Evolutionary conservation across 2,888 invertebrate species (phyloP).

Genomic region (Zootermopsis nevadensis): DNA sequence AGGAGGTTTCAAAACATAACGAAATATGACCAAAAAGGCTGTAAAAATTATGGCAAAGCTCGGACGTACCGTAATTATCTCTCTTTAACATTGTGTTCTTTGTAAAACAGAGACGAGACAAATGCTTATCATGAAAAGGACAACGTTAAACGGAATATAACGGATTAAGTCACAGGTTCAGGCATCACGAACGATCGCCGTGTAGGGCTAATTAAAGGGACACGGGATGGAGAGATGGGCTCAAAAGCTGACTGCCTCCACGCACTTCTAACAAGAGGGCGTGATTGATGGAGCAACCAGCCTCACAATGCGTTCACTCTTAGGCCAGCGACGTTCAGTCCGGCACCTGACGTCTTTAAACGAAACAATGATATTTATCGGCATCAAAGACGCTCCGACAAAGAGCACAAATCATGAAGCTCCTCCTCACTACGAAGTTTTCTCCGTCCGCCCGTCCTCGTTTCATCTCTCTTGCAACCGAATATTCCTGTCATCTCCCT

Average conservation of each 20-base stretch:
- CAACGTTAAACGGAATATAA: background rate
- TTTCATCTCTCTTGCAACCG: too few species aligned
- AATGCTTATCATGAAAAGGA: background rate
- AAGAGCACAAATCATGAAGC: too few species aligned
- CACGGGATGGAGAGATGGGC: background rate
- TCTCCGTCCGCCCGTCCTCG: too few species aligned
- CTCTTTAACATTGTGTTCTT: background rate
- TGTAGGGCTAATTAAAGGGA: conserved; percentile 2
- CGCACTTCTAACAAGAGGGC: background rate
- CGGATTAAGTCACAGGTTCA: background rate
- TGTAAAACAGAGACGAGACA: conserved; percentile 10
- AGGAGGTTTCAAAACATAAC: background rate
- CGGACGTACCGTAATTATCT: background rate
- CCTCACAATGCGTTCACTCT: background rate
- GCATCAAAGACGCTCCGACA: too few species aligned
- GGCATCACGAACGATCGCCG: background rate
- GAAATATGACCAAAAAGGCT: background rate
- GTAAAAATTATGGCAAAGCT: background rate
- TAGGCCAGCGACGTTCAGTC: background rate
- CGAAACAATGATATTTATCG: too few species aligned
- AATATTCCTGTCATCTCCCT: too few species aligned
- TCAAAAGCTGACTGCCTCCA: too few species aligned
- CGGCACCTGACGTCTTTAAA: background rate
- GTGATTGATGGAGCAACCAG: background rate
- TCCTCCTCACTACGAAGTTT: too few species aligned